Evolutionary conservation across 2,888 invertebrate species (phyloP).

Genomic region (Homarus gammarus): DNA sequence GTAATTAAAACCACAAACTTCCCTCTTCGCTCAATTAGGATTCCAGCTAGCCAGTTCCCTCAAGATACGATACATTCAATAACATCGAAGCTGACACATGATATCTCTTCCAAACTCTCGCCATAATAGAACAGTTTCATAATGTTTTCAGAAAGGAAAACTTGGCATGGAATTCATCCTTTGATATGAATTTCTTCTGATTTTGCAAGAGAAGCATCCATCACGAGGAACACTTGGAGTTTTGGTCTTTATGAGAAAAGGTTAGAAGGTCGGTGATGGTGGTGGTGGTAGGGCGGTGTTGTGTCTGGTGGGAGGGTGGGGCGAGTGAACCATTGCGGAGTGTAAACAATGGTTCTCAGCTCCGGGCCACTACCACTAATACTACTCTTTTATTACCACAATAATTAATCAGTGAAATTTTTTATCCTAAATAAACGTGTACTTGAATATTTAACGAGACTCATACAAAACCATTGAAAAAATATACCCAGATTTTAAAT

Average conservation of each 20-base stretch:
- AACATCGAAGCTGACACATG: slow-evolving; percentile 44
- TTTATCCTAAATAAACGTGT: neutral
- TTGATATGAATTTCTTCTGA: slow-evolving; percentile 44
- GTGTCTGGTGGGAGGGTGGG: neutral
- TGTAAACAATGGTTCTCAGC: neutral
- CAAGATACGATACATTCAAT: slow-evolving; percentile 30
- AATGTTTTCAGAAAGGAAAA: slow-evolving; percentile 39
- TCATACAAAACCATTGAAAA: too few relatives aligned
- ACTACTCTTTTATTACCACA: neutral
- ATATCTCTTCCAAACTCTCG: slow-evolving; percentile 42
- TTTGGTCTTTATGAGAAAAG: slow-evolving; percentile 14
- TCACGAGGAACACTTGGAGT: too few relatives aligned
- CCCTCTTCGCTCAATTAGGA: slow-evolving; percentile 43
- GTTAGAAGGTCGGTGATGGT: neutral
- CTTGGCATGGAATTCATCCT: slow-evolving; percentile 53
- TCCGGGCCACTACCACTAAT: neutral
- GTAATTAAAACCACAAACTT: slow-evolving; percentile 59
- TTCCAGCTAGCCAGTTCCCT: slow-evolving; percentile 7
- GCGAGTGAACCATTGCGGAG: neutral
- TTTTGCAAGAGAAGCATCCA: slow-evolving; percentile 3
- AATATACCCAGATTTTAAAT: too few relatives aligned
- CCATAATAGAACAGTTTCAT: slow-evolving; percentile 42
- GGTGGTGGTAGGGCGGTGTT: neutral
- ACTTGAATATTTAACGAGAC: neutral
- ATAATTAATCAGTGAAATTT: slow-evolving; percentile 4